Base-by-base conservation (phyloP, 2,113 vertebrate species). In the Neolamprologus sp. region DNA sequence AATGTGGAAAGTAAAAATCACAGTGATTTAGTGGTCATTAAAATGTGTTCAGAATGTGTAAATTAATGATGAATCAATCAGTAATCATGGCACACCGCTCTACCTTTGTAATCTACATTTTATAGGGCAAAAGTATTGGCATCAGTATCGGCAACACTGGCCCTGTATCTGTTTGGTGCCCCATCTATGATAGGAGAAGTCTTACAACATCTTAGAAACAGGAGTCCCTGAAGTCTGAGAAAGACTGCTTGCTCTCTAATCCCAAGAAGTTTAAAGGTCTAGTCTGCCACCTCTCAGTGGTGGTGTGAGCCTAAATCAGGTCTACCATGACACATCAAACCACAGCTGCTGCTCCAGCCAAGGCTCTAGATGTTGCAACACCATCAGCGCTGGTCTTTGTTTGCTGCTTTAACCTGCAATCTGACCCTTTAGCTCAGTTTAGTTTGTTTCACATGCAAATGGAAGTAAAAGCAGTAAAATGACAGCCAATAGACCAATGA, bases 281-380 rank as follows among this genome's bases (percentile, higher is more conserved):
- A 28, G 16, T 55, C 11, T 79, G 81, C n/a, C 49, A 26, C 80
- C 80, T 68, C 87, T 51, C 35, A 84, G 87, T 88, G 88, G 83
- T 75, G 33, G 73, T 28, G 45, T 7, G 7, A 19, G 21, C 37
- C 42, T 65, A 16, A 83, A 80, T 17, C 12, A 51, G 57, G 37
- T 54, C 84, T n/a, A 3, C 6, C 6, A 80, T 81, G 89, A 91
- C 87, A 31, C 87, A 88, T 73, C 90, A 92, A 81, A 85, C 7
- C 23, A 9, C 9, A 10, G 3, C 9, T 78, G 60, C 45, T 51
- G 35, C 12, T 37, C 42, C 7, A 80, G 4, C 28, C 26, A 53
- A 9, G 42, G 58, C 23, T 78, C 14, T 3, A 5, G 3, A 37
- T 83, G 68, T 65, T 84, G 75, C 33, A 81, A 58, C 91, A 85